Base-by-base conservation (phyloP, 2,113 vertebrate genomes). In the Daubentonia madagascariensis region DNA sequence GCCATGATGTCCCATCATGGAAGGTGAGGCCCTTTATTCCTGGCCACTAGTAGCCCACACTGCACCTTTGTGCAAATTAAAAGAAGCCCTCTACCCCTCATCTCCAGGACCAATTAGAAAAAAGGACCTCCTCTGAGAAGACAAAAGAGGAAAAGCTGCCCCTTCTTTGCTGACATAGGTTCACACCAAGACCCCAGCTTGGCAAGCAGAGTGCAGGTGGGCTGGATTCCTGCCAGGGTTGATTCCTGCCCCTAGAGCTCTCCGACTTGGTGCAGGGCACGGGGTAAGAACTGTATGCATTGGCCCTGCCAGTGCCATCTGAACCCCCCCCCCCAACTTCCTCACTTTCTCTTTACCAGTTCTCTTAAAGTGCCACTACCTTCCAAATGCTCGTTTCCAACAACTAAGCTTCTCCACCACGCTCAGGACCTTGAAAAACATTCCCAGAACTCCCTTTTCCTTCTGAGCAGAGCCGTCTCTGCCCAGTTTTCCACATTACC, bases 341-440 rank as follows among this genome's bases (percentile, higher is more conserved):
- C 16, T 50, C 59, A 35, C 11, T 89, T 68, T 70, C 48, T 92
- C 28, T 57, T 83, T 86, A 32, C 11, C 17, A 30, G 13, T 68
- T 80, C 52, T 92, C 45, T 94, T 91, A 75, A 81, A 88, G 50
- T 1, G 23, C 20, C 3, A 57, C 1, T 37, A 67, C 13, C 28
- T 95, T 88, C n/a, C 61, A 91, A 91, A 94, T n/a, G 11, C 30
- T 88, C 61, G 20, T 67, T 75, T 45, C 30, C 16, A 85, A 59
- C 5, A 59, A 45, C 30, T 45, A 14, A 63, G 3, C 43, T 76
- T 92, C 50, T 86, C 22, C 1, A 48, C 4, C 25, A 22, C 68
- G 14, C 61, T 59, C 22, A 92, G n/a, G 35, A 30, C 52, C 23
- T 76, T 94, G 28, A 54, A 78, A 97, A 50, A 52, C 30, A 20